These are phyloP conservation scores for Liparis tanakae DNA, from an alignment of 2,797 vertebrate genomes.

Conservation along the genomic window DNA sequence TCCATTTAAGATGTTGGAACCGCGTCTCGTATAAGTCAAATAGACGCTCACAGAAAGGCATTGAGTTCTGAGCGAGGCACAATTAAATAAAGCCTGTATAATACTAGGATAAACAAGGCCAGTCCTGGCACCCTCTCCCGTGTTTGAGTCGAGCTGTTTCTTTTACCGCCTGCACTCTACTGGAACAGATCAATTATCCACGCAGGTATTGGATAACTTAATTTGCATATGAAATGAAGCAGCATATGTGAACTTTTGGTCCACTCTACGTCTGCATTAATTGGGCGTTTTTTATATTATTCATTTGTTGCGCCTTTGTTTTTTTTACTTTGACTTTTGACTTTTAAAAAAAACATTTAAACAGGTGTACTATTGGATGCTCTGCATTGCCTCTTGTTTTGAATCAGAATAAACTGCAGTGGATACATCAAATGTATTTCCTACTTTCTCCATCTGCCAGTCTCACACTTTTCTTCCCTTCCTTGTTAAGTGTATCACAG, in stretches of 20 bases:
- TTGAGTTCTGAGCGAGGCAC: neutral
- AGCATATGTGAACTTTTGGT: neutral
- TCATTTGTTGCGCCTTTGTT: neutral
- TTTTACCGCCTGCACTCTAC: neutral
- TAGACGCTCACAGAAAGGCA: neutral
- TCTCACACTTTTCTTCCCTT: conserved; percentile 9
- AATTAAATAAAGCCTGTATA: conserved; percentile 18
- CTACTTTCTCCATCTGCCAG: conserved; percentile 15
- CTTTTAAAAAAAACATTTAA: neutral
- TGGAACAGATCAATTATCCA: conserved; percentile 9
- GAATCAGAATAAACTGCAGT: conserved; percentile 1
- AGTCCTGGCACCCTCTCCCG: neutral
- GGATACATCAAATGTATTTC: conserved; percentile 2
- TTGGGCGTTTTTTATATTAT: neutral
- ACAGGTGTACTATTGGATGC: neutral
- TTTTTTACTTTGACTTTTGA: neutral
- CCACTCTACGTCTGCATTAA: neutral
- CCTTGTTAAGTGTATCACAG: neutral
- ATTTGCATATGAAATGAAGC: conserved; percentile 8
- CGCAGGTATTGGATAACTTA: neutral
- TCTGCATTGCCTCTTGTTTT: neutral
- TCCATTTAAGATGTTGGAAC: conserved; percentile 12
- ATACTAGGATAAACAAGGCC: neutral
- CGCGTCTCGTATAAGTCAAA: neutral
- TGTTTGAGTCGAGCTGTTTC: neutral